Percentiles rank a stretch among this genome's conserved stretches.
Evolutionary conservation across 2,797 vertebrate species (phyloP).

Genomic region (Fistularia tabacaria): DNA sequence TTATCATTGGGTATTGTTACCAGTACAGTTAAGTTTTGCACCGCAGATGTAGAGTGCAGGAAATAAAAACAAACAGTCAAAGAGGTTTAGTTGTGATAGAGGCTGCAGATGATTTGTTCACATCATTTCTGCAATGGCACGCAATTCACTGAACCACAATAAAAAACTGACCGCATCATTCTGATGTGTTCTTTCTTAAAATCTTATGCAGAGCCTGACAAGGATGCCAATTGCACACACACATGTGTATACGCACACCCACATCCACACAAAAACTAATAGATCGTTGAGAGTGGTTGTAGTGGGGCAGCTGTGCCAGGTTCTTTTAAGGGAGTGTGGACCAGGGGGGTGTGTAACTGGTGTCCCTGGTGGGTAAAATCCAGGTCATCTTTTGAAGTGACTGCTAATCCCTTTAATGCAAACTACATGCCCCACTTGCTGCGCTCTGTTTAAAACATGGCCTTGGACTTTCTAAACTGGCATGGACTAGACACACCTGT

Average conservation of each 20-base stretch:
- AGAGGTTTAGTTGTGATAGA: slow-evolving; percentile 30
- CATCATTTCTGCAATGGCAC: slow-evolving; percentile 14
- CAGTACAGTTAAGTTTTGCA: slow-evolving; percentile 27
- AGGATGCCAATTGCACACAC: slow-evolving; percentile 11
- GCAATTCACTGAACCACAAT: slow-evolving; percentile 36
- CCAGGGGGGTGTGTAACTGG: slow-evolving; percentile 80
- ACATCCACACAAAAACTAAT: slow-evolving; percentile 40
- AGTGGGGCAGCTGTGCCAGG: slow-evolving; percentile 75
- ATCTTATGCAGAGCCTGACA: too few relatives aligned
- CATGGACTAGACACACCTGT: slow-evolving; percentile 77
- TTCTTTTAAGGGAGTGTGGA: slow-evolving; percentile 78
- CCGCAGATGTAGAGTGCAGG: slow-evolving; percentile 7
- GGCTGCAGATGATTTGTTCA: too few relatives aligned
- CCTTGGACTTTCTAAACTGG: slow-evolving; percentile 74
- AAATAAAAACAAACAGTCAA: slow-evolving; percentile 1
- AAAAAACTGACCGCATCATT: slow-evolving; percentile 38
- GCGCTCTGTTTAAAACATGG: slow-evolving; percentile 75
- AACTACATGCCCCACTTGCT: slow-evolving; percentile 82
- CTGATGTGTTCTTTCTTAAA: slow-evolving; percentile 18
- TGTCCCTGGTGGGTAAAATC: slow-evolving; percentile 82
- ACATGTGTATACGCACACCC: slow-evolving; percentile 50
- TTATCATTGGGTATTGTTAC: slow-evolving; percentile 14
- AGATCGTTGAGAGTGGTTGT: slow-evolving; percentile 62
- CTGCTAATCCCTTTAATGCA: slow-evolving; percentile 85
- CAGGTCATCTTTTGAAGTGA: slow-evolving; percentile 86